A percentile compares a stretch with the other conserved stretches of the same genome.
Evolutionary conservation across 2,888 invertebrate genomes (phyloP).

Genomic region (Cryptocephalus moraei): DNA sequence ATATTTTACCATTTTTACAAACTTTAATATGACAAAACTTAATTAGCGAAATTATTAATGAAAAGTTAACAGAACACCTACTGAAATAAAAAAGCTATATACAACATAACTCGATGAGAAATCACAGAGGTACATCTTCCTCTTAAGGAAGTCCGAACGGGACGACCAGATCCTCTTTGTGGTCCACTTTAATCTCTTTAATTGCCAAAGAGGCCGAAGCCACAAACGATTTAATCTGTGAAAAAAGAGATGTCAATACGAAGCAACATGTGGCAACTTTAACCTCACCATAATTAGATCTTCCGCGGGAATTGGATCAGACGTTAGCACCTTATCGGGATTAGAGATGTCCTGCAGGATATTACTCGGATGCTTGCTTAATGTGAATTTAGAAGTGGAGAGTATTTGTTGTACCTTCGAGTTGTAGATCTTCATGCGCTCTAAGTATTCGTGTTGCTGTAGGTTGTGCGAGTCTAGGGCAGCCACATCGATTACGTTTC

Average conservation of each 20-base stretch:
- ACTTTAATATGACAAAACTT: no score
- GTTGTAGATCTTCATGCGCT: slow-evolving; percentile 65
- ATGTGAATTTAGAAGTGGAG: slow-evolving; percentile 33
- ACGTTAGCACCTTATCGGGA: slow-evolving; percentile 56
- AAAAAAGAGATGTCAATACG: slow-evolving; percentile 13
- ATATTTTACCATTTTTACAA: no score
- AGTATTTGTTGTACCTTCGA: slow-evolving; percentile 45
- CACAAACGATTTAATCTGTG: slow-evolving; percentile 61
- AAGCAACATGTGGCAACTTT: neutral
- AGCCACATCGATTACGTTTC: slow-evolving; percentile 90
- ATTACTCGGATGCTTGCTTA: slow-evolving; percentile 38
- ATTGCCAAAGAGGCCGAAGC: slow-evolving; percentile 62
- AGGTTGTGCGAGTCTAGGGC: slow-evolving; percentile 80
- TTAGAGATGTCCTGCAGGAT: slow-evolving; percentile 65
- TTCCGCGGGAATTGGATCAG: slow-evolving; percentile 47
- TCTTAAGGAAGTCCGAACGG: slow-evolving; percentile 57
- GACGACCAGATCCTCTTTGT: slow-evolving; percentile 83
- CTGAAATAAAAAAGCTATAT: no score
- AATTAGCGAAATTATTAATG: no score
- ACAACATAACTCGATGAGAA: no score
- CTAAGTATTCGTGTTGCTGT: slow-evolving; percentile 81
- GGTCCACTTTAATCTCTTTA: slow-evolving; percentile 72
- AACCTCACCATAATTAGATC: slow-evolving; percentile 63
- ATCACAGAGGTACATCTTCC: no score
- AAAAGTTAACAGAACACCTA: no score